phyloP scores from a whole-genome alignment of 2,797 vertebrate genomes.

The Nannoperca obscura region DNA sequence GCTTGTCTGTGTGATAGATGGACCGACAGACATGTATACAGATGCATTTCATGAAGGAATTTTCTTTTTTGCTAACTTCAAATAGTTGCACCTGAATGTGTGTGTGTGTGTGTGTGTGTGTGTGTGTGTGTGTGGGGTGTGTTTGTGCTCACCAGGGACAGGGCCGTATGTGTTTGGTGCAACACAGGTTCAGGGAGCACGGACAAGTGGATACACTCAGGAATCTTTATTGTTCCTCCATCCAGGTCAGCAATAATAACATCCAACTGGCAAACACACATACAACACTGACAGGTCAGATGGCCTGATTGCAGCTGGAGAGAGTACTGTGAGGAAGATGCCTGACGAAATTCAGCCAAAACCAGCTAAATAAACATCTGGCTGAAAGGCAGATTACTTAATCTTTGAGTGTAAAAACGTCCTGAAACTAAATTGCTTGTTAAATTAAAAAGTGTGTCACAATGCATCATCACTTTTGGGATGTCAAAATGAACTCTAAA shows the following conservation, averaged over 20 bases:
- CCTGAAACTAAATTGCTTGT: slow-evolving; percentile 10
- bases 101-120: slow-evolving; percentile 11
- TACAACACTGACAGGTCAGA: slow-evolving; percentile 55
- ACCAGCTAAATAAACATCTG: slow-evolving; percentile 46
- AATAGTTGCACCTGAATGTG: background rate
- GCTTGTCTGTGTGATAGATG: background rate
- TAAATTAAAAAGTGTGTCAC: slow-evolving; percentile 11
- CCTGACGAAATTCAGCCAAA: slow-evolving; percentile 33
- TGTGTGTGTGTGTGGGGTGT: slow-evolving; percentile 15
- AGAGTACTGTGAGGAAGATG: slow-evolving; percentile 19
- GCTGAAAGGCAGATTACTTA: slow-evolving; percentile 16
- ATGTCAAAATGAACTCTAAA: slow-evolving; percentile 31
- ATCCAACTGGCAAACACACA: slow-evolving; percentile 89
- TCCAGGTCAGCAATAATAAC: slow-evolving; percentile 98
- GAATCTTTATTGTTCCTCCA: slow-evolving; percentile 98
- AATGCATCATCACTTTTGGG: slow-evolving; percentile 4
- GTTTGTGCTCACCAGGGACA: slow-evolving; percentile 89
- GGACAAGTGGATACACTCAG: slow-evolving; percentile 98
- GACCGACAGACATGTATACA: background rate
- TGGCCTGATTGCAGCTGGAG: slow-evolving; percentile 45
- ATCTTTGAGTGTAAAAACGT: slow-evolving; percentile 36
- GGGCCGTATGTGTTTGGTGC: slow-evolving; percentile 90
- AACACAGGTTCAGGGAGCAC: slow-evolving; percentile 95
- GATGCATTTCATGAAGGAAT: background rate
- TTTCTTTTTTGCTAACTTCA: background rate